Conservation (phyloP, 2,113 vertebrate genomes). For the Silurus meridionalis region DNA sequence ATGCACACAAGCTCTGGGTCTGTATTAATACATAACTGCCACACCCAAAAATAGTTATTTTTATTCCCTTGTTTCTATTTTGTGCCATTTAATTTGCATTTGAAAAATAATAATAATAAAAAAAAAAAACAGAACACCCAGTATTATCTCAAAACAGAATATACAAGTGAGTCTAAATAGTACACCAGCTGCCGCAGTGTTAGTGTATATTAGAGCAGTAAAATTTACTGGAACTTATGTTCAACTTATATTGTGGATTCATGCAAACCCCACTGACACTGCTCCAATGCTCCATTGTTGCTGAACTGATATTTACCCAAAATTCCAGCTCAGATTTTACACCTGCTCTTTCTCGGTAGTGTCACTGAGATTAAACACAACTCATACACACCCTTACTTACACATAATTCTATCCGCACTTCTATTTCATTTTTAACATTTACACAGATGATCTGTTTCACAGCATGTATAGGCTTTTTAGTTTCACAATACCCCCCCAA, state of each 20-base stretch:
- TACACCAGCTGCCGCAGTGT: neutral
- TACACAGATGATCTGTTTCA: neutral
- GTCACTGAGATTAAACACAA: neutral
- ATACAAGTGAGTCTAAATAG: neutral
- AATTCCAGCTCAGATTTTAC: conserved; percentile 4
- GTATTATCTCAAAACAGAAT: neutral
- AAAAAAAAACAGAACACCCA: neutral
- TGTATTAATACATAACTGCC: conserved; percentile 20
- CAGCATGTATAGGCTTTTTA: neutral
- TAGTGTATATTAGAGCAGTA: neutral
- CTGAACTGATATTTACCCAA: neutral
- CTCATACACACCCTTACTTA: neutral
- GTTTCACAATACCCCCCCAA: neutral
- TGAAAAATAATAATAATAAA: neutral
- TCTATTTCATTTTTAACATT: neutral
- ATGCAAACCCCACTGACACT: neutral
- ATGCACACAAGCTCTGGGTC: neutral
- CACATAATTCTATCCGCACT: neutral
- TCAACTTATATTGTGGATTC: neutral
- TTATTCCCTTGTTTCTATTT: neutral
- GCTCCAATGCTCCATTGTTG: neutral
- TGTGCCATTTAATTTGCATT: neutral
- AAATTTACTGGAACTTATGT: neutral
- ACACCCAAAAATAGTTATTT: neutral
- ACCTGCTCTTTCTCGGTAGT: neutral